phyloP scores from a whole-genome alignment of 2,888 invertebrate species.

The Bruchidius siliquastri region DNA sequence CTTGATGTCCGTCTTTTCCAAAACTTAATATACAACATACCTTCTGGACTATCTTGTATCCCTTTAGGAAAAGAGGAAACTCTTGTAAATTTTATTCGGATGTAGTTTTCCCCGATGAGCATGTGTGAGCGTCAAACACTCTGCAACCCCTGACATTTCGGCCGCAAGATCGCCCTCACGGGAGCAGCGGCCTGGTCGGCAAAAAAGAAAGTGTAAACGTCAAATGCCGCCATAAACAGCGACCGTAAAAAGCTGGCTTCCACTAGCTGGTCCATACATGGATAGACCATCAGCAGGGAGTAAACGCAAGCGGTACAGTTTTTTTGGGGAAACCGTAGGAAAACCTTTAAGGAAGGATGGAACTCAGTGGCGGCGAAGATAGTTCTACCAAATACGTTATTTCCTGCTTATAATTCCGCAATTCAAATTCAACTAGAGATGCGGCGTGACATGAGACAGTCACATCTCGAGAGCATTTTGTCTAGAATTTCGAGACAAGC shows the following conservation, averaged over 20 bases:
- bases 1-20: too few relatives aligned
- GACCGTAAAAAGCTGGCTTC: conserved; percentile 22
- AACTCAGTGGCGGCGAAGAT: neutral
- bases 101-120: neutral
- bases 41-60: neutral
- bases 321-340: neutral
- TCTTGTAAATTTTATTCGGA: neutral
- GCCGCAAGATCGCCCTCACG: neutral
- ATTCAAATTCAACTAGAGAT: too few relatives aligned
- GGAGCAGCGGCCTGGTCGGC: neutral
- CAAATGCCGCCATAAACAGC: conserved; percentile 26
- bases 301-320: neutral
- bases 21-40: too few relatives aligned
- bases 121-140: neutral
- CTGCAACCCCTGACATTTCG: neutral
- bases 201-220: conserved; percentile 28
- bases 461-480: too few relatives aligned
- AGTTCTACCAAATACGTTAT: too few relatives aligned
- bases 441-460: too few relatives aligned
- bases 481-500: too few relatives aligned
- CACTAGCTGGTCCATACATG: neutral
- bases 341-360: neutral
- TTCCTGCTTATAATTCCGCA: too few relatives aligned
- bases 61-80: neutral
- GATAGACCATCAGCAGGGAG: neutral